Evolutionary conservation across 2,797 vertebrate species (phyloP).

Genomic region (Anas georgica): DNA sequence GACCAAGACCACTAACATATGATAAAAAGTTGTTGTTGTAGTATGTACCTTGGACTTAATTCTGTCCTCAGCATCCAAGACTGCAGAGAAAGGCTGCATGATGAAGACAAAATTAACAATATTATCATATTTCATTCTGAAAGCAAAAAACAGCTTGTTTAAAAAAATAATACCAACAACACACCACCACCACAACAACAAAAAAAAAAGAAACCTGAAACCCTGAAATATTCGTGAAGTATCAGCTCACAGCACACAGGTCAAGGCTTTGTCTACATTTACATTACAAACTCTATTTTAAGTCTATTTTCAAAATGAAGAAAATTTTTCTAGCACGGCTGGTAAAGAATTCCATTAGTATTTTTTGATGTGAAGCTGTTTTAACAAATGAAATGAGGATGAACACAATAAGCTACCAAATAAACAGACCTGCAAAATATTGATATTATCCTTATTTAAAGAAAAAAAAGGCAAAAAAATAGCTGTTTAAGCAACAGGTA

Average conservation of each 20-base stretch:
- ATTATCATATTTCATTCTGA: not conserved
- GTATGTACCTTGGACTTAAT: not conserved
- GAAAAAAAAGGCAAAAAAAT: not conserved
- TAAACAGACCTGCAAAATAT: not conserved
- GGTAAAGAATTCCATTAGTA: not conserved
- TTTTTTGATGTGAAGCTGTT: not conserved
- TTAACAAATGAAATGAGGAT: not conserved
- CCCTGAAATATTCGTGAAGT: not conserved
- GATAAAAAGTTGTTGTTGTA: not conserved
- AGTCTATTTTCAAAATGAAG: not conserved
- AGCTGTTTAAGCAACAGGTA: not conserved
- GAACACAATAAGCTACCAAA: not conserved
- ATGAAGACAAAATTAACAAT: not conserved
- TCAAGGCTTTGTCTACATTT: not conserved
- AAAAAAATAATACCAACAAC: not conserved
- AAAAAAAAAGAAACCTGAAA: not conserved
- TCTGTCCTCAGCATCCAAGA: not conserved
- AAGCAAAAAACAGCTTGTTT: not conserved
- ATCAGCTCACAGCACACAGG: not conserved
- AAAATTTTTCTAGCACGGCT: not conserved
- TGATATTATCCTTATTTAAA: not conserved
- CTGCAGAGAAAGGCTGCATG: not conserved
- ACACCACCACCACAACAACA: not conserved
- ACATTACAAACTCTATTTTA: not conserved
- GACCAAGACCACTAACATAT: rapidly evolving